phyloP scores from a whole-genome alignment of 2,113 vertebrate species.

The Pygoscelis adeliae region DNA sequence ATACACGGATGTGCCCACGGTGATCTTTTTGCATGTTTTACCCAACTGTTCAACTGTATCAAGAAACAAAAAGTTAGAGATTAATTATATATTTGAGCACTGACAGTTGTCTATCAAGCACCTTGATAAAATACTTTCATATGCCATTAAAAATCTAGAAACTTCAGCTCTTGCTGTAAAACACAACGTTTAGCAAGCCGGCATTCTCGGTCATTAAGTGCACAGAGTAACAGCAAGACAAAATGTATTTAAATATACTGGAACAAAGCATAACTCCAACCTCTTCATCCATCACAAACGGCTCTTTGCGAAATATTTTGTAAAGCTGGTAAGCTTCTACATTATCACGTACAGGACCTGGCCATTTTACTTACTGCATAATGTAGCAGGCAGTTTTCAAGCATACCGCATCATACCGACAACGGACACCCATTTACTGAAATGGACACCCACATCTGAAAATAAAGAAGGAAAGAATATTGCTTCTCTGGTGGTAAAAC shows the following conservation, averaged over 20 bases:
- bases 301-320: rapidly evolving
- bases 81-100: neutral
- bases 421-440: neutral
- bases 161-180: neutral
- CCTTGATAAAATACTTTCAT: neutral
- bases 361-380: rapidly evolving
- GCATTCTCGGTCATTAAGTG: neutral
- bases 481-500: neutral
- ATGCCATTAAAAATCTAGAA: neutral
- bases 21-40: neutral
- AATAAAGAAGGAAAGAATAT: neutral
- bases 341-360: rapidly evolving
- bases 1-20: neutral
- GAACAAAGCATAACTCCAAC: neutral
- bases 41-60: neutral
- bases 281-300: neutral
- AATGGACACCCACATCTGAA: neutral
- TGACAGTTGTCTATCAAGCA: neutral
- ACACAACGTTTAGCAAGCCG: rapidly evolving
- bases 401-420: no score
- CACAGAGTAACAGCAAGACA: neutral
- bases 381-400: neutral
- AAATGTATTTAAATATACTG: neutral
- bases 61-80: neutral
- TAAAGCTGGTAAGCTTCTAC: neutral